Percentiles rank a stretch among this genome's conserved stretches.
Evolutionary conservation across 2,113 vertebrate genomes (phyloP).

Genomic region (Globicephala melas): DNA sequence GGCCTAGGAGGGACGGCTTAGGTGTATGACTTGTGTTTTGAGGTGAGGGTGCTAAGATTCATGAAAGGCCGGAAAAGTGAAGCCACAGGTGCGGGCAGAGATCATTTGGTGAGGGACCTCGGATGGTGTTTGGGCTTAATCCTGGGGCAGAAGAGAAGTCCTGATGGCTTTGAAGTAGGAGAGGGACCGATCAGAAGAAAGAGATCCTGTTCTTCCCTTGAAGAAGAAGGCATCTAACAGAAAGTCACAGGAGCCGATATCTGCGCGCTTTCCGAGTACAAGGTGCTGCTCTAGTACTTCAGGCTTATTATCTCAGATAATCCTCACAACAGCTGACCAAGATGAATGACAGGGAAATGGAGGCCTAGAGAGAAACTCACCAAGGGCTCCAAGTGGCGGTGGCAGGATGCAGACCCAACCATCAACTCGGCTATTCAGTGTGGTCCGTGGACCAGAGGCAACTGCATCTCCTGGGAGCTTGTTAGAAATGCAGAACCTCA

Average conservation of each 20-base stretch:
- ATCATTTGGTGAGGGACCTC: not conserved
- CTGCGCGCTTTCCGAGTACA: not conserved
- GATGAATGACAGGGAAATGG: not conserved
- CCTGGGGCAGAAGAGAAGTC: not conserved
- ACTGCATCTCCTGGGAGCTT: not conserved
- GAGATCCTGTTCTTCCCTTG: not conserved
- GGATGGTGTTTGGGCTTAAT: not conserved
- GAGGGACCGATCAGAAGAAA: not conserved
- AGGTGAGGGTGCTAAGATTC: not conserved
- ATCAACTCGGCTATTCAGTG: too few relatives aligned
- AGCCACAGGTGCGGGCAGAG: not conserved
- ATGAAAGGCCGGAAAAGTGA: not conserved
- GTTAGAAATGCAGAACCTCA: not conserved
- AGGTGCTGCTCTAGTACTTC: not conserved
- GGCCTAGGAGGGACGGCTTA: not conserved
- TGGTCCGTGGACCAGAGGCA: not conserved
- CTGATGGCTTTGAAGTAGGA: not conserved
- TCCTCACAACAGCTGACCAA: not conserved
- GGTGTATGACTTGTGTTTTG: not conserved
- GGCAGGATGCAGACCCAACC: not conserved
- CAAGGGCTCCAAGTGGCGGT: not conserved
- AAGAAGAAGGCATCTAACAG: not conserved
- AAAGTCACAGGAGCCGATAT: fast-evolving
- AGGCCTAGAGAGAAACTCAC: not conserved
- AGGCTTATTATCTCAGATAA: too few relatives aligned